phyloP scores from a whole-genome alignment of 2,113 vertebrate species.

The Brachionichthys hirsutus region DNA sequence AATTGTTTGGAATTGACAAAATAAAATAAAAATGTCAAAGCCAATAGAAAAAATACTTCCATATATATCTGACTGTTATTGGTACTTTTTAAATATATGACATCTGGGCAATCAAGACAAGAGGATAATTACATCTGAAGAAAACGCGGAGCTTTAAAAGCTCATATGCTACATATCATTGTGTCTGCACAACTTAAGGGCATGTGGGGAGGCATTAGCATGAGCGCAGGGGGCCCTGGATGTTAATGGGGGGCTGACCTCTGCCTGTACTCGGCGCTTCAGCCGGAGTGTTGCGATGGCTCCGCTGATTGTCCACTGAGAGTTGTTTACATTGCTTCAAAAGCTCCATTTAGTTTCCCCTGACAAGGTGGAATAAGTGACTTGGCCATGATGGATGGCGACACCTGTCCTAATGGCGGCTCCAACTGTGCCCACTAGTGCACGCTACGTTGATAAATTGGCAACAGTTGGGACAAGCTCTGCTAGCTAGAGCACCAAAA shows the following conservation, averaged over 20 bases:
- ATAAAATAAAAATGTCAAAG: too few relatives aligned
- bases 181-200: conserved; percentile 22
- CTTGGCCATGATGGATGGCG: conserved; percentile 97
- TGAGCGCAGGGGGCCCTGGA: conserved; percentile 26
- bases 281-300: conserved; percentile 84
- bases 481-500: conserved; percentile 94
- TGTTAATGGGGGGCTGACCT: conserved; percentile 78
- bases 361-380: conserved; percentile 99
- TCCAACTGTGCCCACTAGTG: conserved; percentile 99
- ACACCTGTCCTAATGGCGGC: conserved; percentile 99
- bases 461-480: conserved; percentile 99
- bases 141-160: conserved; percentile 19
- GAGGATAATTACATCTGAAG: conserved; percentile 27
- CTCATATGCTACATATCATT: conserved; percentile 4
- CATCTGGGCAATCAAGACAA: conserved; percentile 22
- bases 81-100: too few relatives aligned
- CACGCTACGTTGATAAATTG: conserved; percentile 99
- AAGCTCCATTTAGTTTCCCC: conserved; percentile 96
- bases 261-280: conserved; percentile 78
- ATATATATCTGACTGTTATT: too few relatives aligned
- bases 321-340: conserved; percentile 99
- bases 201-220: conserved; percentile 46
- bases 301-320: conserved; percentile 94
- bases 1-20: background rate
- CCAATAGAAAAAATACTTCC: too few relatives aligned